Percentiles rank a stretch among this genome's conserved stretches.
Evolutionary conservation across 2,888 invertebrate genomes (phyloP).

Genomic region (Agriopis leucophaearia): DNA sequence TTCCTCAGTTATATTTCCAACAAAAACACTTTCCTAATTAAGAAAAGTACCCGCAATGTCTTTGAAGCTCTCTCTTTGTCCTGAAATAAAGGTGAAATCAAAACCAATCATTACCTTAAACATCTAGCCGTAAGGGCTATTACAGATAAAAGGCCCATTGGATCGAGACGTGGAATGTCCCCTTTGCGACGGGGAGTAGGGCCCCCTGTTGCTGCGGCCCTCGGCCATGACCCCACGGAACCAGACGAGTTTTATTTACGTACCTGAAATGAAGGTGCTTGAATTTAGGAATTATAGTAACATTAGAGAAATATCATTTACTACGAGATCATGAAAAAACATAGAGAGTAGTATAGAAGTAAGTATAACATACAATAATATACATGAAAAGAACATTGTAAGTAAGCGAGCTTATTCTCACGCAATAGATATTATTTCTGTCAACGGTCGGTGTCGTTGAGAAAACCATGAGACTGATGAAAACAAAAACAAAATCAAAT

Average conservation of each 20-base stretch:
- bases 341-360: not conserved
- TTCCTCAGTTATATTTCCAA: constrained; percentile 19
- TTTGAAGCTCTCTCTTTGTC: constrained; percentile 36
- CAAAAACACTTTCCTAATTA: constrained; percentile 35
- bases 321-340: not conserved
- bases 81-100: constrained; percentile 47
- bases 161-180: constrained; percentile 56
- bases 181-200: constrained; percentile 43
- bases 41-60: constrained; percentile 29
- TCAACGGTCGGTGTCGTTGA: too few relatives aligned
- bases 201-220: constrained; percentile 22
- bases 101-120: constrained; percentile 64
- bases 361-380: too few relatives aligned
- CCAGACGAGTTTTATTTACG: constrained; percentile 30
- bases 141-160: constrained; percentile 58
- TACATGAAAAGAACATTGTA: too few relatives aligned
- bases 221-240: constrained; percentile 30
- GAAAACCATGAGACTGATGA: too few relatives aligned
- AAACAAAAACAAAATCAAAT: not conserved
- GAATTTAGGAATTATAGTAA: not conserved
- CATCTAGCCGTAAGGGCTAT: constrained; percentile 59
- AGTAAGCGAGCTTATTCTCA: too few relatives aligned
- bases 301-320: not conserved
- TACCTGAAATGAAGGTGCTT: constrained; percentile 32
- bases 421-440: too few relatives aligned